These are phyloP conservation scores for Corythoichthys haematopterus DNA, from an alignment of 2,113 vertebrate genomes.

Conservation along the genomic window DNA sequence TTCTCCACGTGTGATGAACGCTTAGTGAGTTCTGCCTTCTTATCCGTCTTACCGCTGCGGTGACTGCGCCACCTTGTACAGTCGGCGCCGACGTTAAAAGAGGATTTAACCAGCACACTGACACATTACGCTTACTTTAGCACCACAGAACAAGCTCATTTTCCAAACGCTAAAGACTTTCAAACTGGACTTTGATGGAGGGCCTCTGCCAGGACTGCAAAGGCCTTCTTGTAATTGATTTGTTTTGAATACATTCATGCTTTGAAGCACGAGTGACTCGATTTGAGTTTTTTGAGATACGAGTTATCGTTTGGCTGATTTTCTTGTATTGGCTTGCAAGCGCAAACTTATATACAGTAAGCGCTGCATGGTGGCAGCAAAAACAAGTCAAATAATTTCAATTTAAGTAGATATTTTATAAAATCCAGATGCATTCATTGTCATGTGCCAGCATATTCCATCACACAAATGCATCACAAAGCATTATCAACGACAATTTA, in stretches of 20 bases:
- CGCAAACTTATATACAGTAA: no score
- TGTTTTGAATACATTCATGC: background rate
- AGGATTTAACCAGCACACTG: slow-evolving; percentile 45
- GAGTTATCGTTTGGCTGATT: no score
- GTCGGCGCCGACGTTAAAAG: slow-evolving; percentile 55
- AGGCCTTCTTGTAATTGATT: background rate
- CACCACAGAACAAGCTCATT: slow-evolving; percentile 33
- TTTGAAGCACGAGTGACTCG: background rate
- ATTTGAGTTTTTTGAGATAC: no score
- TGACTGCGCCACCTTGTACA: slow-evolving; percentile 62
- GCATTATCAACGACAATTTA: no score
- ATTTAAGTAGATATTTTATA: no score
- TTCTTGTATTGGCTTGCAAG: no score
- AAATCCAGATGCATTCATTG: no score
- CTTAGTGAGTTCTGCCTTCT: slow-evolving; percentile 42
- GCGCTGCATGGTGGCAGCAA: no score
- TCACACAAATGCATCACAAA: no score
- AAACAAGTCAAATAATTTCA: no score
- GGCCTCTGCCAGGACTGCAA: background rate
- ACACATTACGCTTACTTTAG: slow-evolving; percentile 52
- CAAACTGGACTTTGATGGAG: slow-evolving; percentile 30
- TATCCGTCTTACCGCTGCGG: slow-evolving; percentile 60
- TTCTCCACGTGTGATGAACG: slow-evolving; percentile 32
- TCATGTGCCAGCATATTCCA: no score
- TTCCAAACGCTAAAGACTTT: slow-evolving; percentile 29